A percentile compares a stretch with the other conserved stretches of the same genome.
Conservation (phyloP, 1,140 invertebrate genomes). For the Wasmannia auropunctata region DNA sequence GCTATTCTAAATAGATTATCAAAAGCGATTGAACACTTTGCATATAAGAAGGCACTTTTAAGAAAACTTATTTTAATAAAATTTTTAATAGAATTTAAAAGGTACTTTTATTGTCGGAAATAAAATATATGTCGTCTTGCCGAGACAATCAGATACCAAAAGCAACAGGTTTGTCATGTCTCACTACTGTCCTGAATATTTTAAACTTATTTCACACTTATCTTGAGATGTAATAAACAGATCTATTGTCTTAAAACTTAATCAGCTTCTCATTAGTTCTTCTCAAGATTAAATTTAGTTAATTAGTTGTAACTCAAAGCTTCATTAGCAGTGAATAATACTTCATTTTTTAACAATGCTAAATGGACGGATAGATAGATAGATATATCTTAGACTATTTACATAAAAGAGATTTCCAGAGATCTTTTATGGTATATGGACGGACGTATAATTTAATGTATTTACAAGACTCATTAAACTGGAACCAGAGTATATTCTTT, state of each 20-base stretch:
- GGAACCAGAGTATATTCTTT: not conserved
- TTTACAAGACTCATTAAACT: conserved; percentile 11
- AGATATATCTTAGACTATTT: conserved; percentile 1
- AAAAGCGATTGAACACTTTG: conserved; percentile 3
- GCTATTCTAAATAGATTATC: conserved; percentile 3
- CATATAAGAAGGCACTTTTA: conserved; percentile 1
- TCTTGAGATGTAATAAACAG: conserved; percentile 1
- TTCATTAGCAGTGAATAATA: conserved; percentile 11
- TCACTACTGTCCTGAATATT: conserved; percentile 18
- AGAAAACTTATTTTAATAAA: not conserved
- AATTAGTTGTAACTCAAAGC: conserved; percentile 17
- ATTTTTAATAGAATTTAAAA: conserved; percentile 15
- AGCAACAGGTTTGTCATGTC: not conserved
- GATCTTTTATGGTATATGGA: conserved; percentile 13
- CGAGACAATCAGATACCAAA: not conserved
- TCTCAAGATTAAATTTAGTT: not conserved
- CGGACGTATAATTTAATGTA: conserved; percentile 30
- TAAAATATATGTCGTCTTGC: not conserved
- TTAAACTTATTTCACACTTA: conserved; percentile 14
- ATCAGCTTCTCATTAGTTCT: not conserved
- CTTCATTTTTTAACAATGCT: not conserved
- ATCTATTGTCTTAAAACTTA: not conserved
- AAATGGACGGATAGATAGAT: conserved; percentile 32
- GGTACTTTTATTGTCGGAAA: not conserved
- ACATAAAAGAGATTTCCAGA: conserved; percentile 1